Base-by-base conservation (phyloP, 2,113 vertebrate genomes). In the Chloroceryle aenea region DNA sequence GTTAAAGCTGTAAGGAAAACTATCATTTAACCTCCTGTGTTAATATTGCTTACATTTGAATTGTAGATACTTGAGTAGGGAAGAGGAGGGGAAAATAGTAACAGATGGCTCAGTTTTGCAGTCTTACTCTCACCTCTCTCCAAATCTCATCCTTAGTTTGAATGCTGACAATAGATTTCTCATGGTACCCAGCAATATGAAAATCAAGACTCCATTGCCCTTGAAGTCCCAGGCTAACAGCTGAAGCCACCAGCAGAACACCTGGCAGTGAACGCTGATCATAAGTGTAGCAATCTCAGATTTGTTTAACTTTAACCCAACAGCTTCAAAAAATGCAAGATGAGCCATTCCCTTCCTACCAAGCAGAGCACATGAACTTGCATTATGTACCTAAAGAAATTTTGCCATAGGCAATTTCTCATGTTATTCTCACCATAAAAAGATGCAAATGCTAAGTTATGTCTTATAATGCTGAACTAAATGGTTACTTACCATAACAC, bases 401-500 rank as follows among this genome's bases (percentile, higher is more conserved):
- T 56, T 34, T 56, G 36, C 48, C 36, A 59, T 0, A 66, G 27
- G 34, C 14, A 13, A 14, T 79, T 76, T 83, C 42, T 62, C 40
- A 34, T 6, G 13, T 56, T 50, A 78, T 85, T 6, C 9, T 12
- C 3, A 38, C 4, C 4, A 73, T 81, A 50, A 58, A 69, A 15
- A 48, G 7, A 38, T 34, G 45, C 11, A 92, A 89, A 69, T 15
- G 3, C 3, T 6, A 64, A 21, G 19, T 15, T 52, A 2, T 26
- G 69, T 15, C 13, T 74, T 40, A 50, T 0, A 52, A 72, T 6
- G 11, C 10, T 74, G 14, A 84, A 82, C 5, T 34, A 36, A 80
- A 69, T 1, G 0, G 10, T 56, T 77, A 98, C 99, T 99, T 97
- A 99, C 99, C 99, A 99, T 80, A 99, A 99, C 61, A 99, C 99